Evolutionary conservation across 2,797 vertebrate genomes (phyloP).

Genomic region (Alcedo atthis): DNA sequence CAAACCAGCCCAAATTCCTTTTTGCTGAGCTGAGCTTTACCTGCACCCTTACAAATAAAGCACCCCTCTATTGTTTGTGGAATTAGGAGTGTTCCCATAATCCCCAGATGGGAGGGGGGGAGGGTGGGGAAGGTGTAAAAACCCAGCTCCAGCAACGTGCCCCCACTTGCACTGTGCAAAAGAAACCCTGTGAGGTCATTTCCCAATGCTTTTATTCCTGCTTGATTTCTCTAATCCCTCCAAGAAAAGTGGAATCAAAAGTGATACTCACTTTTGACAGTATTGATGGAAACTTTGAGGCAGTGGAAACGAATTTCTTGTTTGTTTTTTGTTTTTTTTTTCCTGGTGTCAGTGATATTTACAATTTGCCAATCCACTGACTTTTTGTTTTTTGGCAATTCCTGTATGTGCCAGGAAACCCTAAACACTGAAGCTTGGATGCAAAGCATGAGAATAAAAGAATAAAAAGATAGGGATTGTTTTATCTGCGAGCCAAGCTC

Average conservation of each 20-base stretch:
- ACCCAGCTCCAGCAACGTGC: neutral
- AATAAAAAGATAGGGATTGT: neutral
- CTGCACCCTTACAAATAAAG: neutral
- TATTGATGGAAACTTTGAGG: slow-evolving; percentile 68
- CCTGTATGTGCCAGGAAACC: slow-evolving; percentile 49
- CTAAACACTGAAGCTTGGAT: neutral
- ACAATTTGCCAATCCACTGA: slow-evolving; percentile 63
- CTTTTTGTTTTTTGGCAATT: neutral
- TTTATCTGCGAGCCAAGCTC: slow-evolving; percentile 14
- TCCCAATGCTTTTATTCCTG: neutral
- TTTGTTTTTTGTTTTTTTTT: neutral
- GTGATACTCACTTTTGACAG: neutral
- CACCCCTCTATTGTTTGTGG: neutral
- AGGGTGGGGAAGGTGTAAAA: neutral
- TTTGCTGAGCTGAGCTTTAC: neutral
- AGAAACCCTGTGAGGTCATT: neutral
- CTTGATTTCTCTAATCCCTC: neutral
- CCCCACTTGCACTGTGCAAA: neutral
- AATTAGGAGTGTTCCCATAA: neutral
- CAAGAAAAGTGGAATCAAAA: slow-evolving; percentile 33
- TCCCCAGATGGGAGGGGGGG: neutral
- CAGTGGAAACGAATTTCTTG: slow-evolving; percentile 61
- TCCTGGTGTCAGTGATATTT: slow-evolving; percentile 50
- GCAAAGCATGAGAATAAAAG: neutral
- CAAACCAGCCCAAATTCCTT: neutral